Evolutionary conservation across 2,797 vertebrate species (phyloP), one percentile per base, ranked within the genome.

Genomic region (Urophycis tenuis): DNA sequence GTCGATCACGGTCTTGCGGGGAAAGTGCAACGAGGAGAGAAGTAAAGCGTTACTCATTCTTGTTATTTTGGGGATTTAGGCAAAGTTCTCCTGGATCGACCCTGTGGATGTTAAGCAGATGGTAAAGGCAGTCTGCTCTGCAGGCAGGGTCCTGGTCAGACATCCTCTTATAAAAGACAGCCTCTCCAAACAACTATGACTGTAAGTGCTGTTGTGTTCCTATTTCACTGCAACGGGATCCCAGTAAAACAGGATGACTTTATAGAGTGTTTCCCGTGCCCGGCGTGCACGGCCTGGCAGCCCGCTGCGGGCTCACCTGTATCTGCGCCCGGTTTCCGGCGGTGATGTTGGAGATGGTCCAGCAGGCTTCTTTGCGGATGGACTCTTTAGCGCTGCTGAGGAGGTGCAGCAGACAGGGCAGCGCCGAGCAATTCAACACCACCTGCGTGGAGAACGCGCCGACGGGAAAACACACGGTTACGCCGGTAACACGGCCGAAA

Each of bases 321-420:
- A 99, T 99, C 75, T 99, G 98, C 80, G 94, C 96, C 90, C 97
- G 87, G 92, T 98, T 99, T 80, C 98, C 98, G 72, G 98, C 98
- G 69, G 97, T 98, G 91, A 99, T 98, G 84, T 99, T 99, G 36
- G 98, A 99, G 89, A 99, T 98, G 80, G 97, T 99, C 98, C 98
- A 99, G 88, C 97, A 99, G 0, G 97, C 98, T 89, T 99, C 98
- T 90, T 99, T 99, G 81, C 96, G 94, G 83, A 99, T 99, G 33
- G 98, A 99, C 81, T 99, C 97, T 89, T 99, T 99, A 79, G 96
- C 95, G 17, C 96, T 99, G 87, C 97, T 99, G 86, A 99, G 91
- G 64, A 99, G 94, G 86, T 99, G 97, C 73, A 99, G 95, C 81
- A 99, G 95, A 83, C 97, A 99, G 75, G 97, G 98, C 78, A 99